A percentile compares a stretch with the other conserved stretches of the same genome.
Evolutionary conservation across 2,888 invertebrate species (phyloP).

Genomic region (Coronaproctus castanopsis): DNA sequence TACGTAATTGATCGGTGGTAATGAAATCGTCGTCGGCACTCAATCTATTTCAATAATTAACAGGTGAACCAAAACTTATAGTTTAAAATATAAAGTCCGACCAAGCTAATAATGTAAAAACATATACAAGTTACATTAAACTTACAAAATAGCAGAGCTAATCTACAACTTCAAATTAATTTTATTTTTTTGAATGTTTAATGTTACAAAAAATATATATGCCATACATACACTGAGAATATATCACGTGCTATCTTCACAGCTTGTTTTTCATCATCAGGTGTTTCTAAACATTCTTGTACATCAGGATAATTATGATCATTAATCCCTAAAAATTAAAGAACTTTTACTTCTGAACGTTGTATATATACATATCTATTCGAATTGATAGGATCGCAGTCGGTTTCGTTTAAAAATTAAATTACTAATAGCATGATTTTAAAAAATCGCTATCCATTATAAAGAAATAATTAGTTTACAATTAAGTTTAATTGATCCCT

Average conservation of each 20-base stretch:
- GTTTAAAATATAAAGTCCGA: not conserved
- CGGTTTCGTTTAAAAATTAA: too few relatives aligned
- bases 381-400: too few relatives aligned
- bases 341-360: too few relatives aligned
- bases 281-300: slow-evolving; percentile 58
- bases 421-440: too few relatives aligned
- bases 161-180: too few relatives aligned
- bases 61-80: not conserved
- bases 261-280: slow-evolving; percentile 67
- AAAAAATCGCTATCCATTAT: too few relatives aligned
- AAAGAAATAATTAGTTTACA: too few relatives aligned
- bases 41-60: slow-evolving; percentile 32
- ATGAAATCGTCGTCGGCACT: slow-evolving; percentile 73
- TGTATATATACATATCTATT: too few relatives aligned
- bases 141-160: too few relatives aligned
- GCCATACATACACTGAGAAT: slow-evolving; percentile 44
- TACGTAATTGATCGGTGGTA: slow-evolving; percentile 59
- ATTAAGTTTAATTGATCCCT: too few relatives aligned
- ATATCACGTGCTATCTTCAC: slow-evolving; percentile 69
- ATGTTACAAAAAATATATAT: not conserved
- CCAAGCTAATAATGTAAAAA: not conserved
- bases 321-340: slow-evolving; percentile 36
- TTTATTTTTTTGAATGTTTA: not conserved
- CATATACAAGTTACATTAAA: not conserved
- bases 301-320: slow-evolving; percentile 53